Evolutionary conservation across 1,140 invertebrate genomes (phyloP).

Genomic region (Pantala flavescens): DNA sequence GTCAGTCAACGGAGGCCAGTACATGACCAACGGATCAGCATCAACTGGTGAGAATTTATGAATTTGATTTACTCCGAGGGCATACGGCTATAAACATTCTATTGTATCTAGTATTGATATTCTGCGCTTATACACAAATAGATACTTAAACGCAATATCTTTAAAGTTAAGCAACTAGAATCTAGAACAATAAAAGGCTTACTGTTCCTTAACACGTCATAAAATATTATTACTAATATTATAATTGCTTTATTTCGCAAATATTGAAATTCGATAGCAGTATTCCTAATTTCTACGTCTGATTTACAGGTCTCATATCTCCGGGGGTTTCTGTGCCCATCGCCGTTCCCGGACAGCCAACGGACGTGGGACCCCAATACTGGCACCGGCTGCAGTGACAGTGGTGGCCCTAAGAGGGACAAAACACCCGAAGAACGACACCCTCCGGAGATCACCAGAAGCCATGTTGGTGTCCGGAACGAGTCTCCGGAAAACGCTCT

Average conservation of each 20-base stretch:
- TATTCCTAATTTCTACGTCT: background rate
- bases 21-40: conserved; percentile 45
- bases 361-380: conserved; percentile 53
- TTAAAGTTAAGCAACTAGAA: too few relatives aligned
- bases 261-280: too few relatives aligned
- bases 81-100: conserved; percentile 31
- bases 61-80: too few relatives aligned
- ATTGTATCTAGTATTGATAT: conserved; percentile 19
- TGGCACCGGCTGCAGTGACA: conserved; percentile 56
- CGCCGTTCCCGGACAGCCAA: conserved; percentile 51
- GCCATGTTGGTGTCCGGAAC: too few relatives aligned
- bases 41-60: conserved; percentile 47
- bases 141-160: too few relatives aligned
- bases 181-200: too few relatives aligned
- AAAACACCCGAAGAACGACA: conserved; percentile 14
- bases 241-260: too few relatives aligned
- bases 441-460: too few relatives aligned
- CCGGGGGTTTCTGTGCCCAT: conserved; percentile 59
- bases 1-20: conserved; percentile 41
- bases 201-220: too few relatives aligned
- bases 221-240: too few relatives aligned
- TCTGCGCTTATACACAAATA: too few relatives aligned
- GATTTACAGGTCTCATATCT: conserved; percentile 49
- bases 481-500: too few relatives aligned
- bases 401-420: conserved; percentile 35